These are phyloP conservation scores for Thumatha senex DNA, from an alignment of 2,888 invertebrate species.

Conservation along the genomic window DNA sequence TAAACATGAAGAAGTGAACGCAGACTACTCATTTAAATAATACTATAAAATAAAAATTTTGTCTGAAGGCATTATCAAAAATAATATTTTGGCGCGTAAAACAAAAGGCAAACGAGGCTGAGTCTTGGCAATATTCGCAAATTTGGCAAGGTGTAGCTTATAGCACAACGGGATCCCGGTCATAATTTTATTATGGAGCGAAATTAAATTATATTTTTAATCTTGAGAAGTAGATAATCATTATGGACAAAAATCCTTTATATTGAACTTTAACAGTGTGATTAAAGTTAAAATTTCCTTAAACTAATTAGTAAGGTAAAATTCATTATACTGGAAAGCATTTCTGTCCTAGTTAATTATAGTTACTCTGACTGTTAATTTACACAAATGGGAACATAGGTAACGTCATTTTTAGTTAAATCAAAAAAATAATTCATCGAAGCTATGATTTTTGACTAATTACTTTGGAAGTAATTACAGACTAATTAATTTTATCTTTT, in stretches of 20 bases:
- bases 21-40: conserved; percentile 61
- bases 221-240: conserved; percentile 49
- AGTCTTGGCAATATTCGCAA: conserved; percentile 70
- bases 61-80: conserved; percentile 72
- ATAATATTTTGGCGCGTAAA: conserved; percentile 71
- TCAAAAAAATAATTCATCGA: conserved; percentile 1
- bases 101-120: conserved; percentile 69
- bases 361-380: background rate
- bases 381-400: conserved; percentile 13
- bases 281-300: no score
- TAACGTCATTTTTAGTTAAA: conserved; percentile 6
- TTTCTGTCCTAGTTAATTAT: no score
- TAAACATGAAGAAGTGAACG: conserved; percentile 29
- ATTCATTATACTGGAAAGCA: background rate
- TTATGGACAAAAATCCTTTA: conserved; percentile 5
- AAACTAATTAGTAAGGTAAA: no score
- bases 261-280: no score
- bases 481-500: conserved; percentile 2
- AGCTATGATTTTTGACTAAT: background rate
- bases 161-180: conserved; percentile 49
- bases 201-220: conserved; percentile 69
- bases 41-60: conserved; percentile 73
- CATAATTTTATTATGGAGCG: conserved; percentile 55
- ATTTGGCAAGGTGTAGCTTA: conserved; percentile 69
- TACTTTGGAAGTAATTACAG: background rate